These are phyloP conservation scores for Globodera ellingtonae DNA, from an alignment of 1,140 invertebrate genomes.

Conservation along the genomic window DNA sequence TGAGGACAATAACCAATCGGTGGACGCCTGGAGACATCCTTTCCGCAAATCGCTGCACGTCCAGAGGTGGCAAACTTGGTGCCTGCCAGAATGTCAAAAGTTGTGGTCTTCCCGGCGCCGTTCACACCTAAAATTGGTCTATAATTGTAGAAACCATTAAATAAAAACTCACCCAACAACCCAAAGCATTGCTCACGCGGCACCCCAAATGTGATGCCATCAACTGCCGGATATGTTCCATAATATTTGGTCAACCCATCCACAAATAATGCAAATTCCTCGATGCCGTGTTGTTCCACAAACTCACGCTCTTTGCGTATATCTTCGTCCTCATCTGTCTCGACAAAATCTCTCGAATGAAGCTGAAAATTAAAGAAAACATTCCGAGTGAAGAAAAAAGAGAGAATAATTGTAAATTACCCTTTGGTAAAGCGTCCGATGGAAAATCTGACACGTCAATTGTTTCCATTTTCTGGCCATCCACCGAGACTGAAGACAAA, in stretches of 20 bases:
- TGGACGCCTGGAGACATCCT: constrained; percentile 43
- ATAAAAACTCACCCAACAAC: constrained; percentile 53
- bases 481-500: neutral
- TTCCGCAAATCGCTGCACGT: constrained; percentile 36
- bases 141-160: neutral
- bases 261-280: constrained; percentile 39
- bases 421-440: neutral
- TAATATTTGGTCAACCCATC: constrained; percentile 49
- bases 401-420: neutral
- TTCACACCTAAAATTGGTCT: constrained; percentile 46
- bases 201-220: constrained; percentile 49
- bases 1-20: constrained; percentile 55
- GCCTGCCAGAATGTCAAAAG: constrained; percentile 54
- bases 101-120: constrained; percentile 57
- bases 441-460: neutral
- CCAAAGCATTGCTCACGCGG: constrained; percentile 52
- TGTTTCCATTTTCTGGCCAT: neutral
- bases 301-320: constrained; percentile 38
- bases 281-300: constrained; percentile 9
- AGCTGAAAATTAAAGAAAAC: neutral
- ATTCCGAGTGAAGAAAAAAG: neutral
- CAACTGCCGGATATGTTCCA: constrained; percentile 43
- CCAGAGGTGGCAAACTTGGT: constrained; percentile 39
- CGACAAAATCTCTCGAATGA: neutral
- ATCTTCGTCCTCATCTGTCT: constrained; percentile 45